Conservation (phyloP, 2,888 invertebrate species). For the Anaspis maculata region DNA sequence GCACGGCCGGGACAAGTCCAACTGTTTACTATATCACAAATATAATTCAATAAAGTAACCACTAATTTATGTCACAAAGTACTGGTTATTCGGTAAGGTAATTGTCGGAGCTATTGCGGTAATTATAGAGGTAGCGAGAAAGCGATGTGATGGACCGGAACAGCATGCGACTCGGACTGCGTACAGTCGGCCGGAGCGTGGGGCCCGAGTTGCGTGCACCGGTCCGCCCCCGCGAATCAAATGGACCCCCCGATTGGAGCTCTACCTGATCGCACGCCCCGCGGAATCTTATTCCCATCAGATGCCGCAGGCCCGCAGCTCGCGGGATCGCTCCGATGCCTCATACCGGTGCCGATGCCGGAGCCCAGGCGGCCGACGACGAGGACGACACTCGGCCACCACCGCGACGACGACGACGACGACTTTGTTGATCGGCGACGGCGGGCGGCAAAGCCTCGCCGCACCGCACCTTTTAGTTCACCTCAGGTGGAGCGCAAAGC, state of each 20-base stretch:
- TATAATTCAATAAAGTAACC: constrained; percentile 29
- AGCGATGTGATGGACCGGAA: constrained; percentile 28
- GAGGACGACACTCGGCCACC: no score
- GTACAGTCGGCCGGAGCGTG: constrained; percentile 16
- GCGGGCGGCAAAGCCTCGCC: not conserved
- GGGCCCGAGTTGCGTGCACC: constrained; percentile 22
- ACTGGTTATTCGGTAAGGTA: constrained; percentile 30
- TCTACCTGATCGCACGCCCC: constrained; percentile 26
- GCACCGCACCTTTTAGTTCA: no score
- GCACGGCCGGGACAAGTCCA: constrained; percentile 7
- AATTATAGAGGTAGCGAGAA: constrained; percentile 22
- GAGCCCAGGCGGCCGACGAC: no score
- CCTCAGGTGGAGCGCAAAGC: no score
- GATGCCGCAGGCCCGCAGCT: constrained; percentile 2
- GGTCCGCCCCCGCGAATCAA: constrained; percentile 24
- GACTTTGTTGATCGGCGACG: constrained; percentile 5
- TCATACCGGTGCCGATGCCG: not conserved
- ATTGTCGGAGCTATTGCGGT: constrained; percentile 24
- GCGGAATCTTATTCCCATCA: constrained; percentile 13
- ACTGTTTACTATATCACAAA: constrained; percentile 25
- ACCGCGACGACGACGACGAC: constrained; percentile 13
- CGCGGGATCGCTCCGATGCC: constrained; percentile 4
- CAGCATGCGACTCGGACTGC: constrained; percentile 27
- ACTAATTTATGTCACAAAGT: constrained; percentile 32
- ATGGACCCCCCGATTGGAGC: constrained; percentile 27